Conservation (phyloP, 2,113 vertebrate genomes). For the Rhombomys opimus region DNA sequence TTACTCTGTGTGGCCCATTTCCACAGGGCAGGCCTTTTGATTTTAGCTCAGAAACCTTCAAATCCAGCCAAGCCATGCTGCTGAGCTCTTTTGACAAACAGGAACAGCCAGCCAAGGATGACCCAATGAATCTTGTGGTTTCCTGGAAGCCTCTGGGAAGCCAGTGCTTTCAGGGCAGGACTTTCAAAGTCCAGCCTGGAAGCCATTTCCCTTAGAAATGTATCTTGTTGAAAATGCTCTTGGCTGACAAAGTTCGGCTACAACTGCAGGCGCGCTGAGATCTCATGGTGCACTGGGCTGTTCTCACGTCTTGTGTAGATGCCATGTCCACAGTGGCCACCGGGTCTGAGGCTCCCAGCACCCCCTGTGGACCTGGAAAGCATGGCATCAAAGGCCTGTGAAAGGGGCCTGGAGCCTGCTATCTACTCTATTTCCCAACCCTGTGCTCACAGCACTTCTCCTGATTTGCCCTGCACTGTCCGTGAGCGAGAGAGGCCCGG, state of each 20-base stretch:
- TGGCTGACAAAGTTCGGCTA: neutral
- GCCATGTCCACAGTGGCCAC: neutral
- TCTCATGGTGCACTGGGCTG: too few relatives aligned
- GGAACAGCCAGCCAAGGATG: neutral
- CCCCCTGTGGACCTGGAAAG: neutral
- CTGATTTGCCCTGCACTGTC: too few relatives aligned
- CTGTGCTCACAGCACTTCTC: neutral
- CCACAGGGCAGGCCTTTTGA: rapidly evolving
- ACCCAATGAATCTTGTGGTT: rapidly evolving
- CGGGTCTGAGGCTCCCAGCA: neutral
- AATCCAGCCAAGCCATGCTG: neutral
- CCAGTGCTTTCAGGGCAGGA: neutral
- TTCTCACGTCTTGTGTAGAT: neutral
- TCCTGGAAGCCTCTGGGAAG: neutral
- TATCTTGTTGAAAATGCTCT: neutral
- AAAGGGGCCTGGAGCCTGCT: neutral
- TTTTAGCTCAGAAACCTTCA: neutral
- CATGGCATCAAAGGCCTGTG: neutral
- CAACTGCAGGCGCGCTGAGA: neutral
- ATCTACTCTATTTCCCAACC: neutral
- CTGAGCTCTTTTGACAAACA: neutral
- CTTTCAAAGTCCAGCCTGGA: neutral
- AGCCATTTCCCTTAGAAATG: neutral
- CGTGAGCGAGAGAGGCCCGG: too few relatives aligned
- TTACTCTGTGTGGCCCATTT: neutral